phyloP scores from a whole-genome alignment of 2,888 invertebrate genomes.

The Megastigmus dorsalis region DNA sequence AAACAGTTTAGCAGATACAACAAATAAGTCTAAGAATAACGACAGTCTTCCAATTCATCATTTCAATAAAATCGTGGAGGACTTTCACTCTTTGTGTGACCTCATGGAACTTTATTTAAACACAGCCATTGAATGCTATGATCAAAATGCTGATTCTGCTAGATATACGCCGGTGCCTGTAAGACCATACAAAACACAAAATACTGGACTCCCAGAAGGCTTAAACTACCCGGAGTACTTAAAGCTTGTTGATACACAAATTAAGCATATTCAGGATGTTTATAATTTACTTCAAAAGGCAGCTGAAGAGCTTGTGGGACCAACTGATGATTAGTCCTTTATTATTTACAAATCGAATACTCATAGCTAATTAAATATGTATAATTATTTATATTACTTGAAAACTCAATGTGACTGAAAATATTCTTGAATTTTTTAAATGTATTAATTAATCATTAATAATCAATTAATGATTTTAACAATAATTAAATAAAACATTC shows the following conservation, averaged over 20 bases:
- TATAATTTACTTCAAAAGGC: conserved; percentile 92
- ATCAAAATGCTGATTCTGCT: conserved; percentile 88
- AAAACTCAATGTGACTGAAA: no score
- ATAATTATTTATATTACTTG: no score
- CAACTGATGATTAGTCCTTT: conserved; percentile 78
- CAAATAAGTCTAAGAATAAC: no score
- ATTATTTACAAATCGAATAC: no score
- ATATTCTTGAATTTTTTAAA: no score
- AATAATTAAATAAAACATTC: no score
- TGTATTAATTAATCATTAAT: no score
- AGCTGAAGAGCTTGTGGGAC: conserved; percentile 85
- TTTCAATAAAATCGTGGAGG: conserved; percentile 93
- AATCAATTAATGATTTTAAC: no score
- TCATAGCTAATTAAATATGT: no score
- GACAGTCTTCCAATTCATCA: conserved; percentile 84
- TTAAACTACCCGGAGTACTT: conserved; percentile 92
- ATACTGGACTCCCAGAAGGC: conserved; percentile 77
- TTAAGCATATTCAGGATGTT: conserved; percentile 91
- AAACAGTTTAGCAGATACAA: conserved; percentile 89
- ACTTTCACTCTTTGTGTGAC: conserved; percentile 95
- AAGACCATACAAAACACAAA: conserved; percentile 84
- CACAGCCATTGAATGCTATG: conserved; percentile 90
- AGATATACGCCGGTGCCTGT: conserved; percentile 88
- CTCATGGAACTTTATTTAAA: conserved; percentile 95
- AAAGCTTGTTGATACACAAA: conserved; percentile 89